A percentile compares a stretch with the other conserved stretches of the same genome.
phyloP scores from a whole-genome alignment of 2,113 vertebrate genomes.

The Emberiza fucata region DNA sequence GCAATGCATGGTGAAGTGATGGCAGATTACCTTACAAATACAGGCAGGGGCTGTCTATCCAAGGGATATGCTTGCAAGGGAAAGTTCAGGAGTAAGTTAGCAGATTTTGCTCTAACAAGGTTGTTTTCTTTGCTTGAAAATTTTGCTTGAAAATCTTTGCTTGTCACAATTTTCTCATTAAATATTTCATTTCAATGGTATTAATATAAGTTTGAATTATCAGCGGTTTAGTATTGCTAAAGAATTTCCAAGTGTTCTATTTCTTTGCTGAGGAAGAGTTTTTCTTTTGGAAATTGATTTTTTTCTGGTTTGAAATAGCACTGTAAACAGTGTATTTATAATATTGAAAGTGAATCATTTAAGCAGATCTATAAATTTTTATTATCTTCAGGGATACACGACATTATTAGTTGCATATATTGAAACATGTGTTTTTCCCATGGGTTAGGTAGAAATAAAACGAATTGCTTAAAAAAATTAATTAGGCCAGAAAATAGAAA shows the following conservation, averaged over 20 bases:
- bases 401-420: not conserved
- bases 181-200: not conserved
- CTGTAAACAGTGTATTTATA: not conserved
- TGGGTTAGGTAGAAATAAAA: not conserved
- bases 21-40: not conserved
- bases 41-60: not conserved
- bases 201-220: not conserved
- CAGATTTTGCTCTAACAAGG: not conserved
- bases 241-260: not conserved
- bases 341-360: not conserved
- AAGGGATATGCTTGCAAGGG: not conserved
- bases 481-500: not conserved
- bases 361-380: not conserved
- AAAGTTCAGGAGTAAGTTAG: not conserved
- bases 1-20: not conserved
- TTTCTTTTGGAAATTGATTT: not conserved
- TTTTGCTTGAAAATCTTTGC: not conserved
- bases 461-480: not conserved
- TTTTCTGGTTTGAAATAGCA: not conserved
- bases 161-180: not conserved
- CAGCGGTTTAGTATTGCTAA: rapidly evolving
- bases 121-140: not conserved
- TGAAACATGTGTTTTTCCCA: not conserved
- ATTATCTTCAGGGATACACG: not conserved
- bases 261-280: not conserved